A percentile compares a stretch with the other conserved stretches of the same genome.
Conservation (phyloP, 2,113 vertebrate species). For the Pterocles gutturalis region DNA sequence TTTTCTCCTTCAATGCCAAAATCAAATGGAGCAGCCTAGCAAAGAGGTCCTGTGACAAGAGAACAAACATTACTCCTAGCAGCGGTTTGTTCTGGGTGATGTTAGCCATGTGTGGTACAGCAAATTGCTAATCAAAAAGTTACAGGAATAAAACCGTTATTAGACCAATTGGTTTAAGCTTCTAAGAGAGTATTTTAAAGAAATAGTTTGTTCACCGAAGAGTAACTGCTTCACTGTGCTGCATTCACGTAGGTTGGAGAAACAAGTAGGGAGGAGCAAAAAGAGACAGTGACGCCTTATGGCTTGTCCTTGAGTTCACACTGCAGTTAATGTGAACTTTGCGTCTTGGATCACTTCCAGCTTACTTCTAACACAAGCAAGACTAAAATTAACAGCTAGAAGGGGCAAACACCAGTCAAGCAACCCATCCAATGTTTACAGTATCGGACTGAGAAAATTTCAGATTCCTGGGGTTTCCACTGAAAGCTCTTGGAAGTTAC, state of each 20-base stretch:
- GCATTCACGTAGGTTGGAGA: neutral
- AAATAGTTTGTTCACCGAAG: neutral
- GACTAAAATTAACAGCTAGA: neutral
- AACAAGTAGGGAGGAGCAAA: neutral
- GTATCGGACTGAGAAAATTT: neutral
- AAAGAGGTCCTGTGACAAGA: neutral
- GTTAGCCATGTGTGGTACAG: neutral
- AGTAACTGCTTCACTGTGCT: neutral
- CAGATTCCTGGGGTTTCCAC: neutral
- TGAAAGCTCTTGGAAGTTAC: neutral
- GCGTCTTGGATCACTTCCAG: neutral
- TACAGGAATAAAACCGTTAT: neutral
- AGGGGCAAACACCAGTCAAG: neutral
- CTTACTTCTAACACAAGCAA: neutral
- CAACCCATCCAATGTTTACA: neutral
- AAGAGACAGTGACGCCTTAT: neutral
- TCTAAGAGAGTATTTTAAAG: neutral
- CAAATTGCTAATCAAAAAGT: neutral
- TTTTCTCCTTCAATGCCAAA: constrained; percentile 15
- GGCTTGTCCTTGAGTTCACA: neutral
- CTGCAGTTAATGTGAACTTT: neutral
- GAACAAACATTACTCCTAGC: neutral
- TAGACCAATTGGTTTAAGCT: neutral
- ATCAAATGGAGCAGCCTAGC: neutral
- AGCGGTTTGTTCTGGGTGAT: neutral